A percentile compares a stretch with the other conserved stretches of the same genome.
phyloP scores from a whole-genome alignment of 2,888 invertebrate genomes.

The Oligia latruncula region DNA sequence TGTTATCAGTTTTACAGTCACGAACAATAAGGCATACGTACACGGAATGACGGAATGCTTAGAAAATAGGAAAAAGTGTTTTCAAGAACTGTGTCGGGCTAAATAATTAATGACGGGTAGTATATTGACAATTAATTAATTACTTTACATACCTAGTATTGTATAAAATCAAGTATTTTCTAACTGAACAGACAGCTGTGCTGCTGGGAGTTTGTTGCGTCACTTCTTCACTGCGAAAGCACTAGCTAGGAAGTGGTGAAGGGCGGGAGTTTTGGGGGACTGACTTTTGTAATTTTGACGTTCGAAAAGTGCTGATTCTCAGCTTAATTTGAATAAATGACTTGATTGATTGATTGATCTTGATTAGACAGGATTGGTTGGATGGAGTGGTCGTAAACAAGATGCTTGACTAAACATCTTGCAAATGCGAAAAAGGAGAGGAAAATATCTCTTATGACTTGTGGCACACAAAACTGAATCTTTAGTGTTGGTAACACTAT shows the following conservation, averaged over 20 bases:
- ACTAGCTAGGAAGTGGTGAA: too few species aligned
- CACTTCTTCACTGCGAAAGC: too few species aligned
- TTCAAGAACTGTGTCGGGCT: not conserved
- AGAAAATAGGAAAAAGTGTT: not conserved
- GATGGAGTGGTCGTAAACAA: not conserved
- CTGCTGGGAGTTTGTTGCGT: too few species aligned
- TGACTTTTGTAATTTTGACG: too few species aligned
- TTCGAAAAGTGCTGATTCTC: too few species aligned
- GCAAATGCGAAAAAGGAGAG: not conserved
- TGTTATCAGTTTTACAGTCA: not conserved
- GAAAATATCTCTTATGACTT: slow-evolving; percentile 31
- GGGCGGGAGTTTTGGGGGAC: too few species aligned
- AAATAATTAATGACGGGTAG: slow-evolving; percentile 2
- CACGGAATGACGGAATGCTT: not conserved
- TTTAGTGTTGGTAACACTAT: slow-evolving; percentile 55
- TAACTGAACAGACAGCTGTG: too few species aligned
- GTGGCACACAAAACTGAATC: slow-evolving; percentile 42
- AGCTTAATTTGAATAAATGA: too few species aligned
- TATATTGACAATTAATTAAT: not conserved
- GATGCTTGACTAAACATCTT: not conserved
- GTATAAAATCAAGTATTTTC: too few species aligned
- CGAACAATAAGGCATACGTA: not conserved
- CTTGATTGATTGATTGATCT: too few species aligned
- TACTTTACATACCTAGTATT: too few species aligned
- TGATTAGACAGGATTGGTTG: not conserved